Evolutionary conservation across 2,797 vertebrate species (phyloP).

Genomic region (Mus spretus): DNA sequence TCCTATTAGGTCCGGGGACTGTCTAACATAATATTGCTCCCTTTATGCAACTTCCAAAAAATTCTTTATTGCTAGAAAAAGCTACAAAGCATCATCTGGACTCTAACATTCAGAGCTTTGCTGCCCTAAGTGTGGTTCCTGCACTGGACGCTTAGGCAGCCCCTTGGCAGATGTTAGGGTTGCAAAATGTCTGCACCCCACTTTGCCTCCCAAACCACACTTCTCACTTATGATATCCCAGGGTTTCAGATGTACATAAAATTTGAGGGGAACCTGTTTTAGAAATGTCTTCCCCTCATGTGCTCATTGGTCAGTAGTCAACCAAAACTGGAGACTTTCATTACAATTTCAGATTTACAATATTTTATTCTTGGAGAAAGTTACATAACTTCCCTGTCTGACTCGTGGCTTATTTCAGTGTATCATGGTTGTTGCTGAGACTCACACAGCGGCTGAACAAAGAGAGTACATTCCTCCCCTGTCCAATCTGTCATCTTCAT

Average conservation of each 20-base stretch:
- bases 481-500: constrained; percentile 12
- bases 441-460: constrained; percentile 21
- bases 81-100: not conserved
- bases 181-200: not conserved
- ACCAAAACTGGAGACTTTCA: constrained; percentile 7
- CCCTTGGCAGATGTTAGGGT: not conserved
- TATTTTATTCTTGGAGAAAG: constrained; percentile 59
- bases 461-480: constrained; percentile 19
- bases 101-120: constrained; percentile 20
- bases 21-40: not conserved
- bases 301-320: not conserved
- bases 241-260: not conserved
- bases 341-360: constrained; percentile 46
- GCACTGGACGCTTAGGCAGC: not conserved
- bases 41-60: not conserved
- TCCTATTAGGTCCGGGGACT: not conserved
- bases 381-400: not conserved
- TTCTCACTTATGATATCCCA: not conserved
- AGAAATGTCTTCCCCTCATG: not conserved
- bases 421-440: not conserved
- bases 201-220: not conserved
- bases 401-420: constrained; percentile 31
- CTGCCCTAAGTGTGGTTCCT: not conserved
- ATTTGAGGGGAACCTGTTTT: not conserved
- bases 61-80: not conserved